These are phyloP conservation scores for Rutilus rutilus DNA, from an alignment of 2,113 vertebrate genomes.

Conservation along the genomic window DNA sequence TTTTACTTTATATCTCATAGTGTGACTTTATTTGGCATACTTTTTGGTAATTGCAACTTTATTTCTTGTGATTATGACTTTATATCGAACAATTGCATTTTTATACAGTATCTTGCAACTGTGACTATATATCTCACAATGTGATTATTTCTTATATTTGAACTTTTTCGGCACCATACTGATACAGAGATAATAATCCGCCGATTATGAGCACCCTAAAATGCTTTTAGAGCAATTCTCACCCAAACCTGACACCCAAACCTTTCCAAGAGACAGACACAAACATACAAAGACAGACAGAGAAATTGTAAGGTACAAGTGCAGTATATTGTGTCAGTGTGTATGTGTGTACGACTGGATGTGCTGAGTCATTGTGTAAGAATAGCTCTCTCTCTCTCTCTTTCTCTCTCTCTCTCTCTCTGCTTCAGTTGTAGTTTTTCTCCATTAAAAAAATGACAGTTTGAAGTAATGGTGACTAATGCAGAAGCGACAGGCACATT, in stretches of 20 bases:
- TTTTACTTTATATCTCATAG: not conserved
- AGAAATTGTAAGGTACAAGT: constrained; percentile 8
- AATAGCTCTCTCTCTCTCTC: constrained; percentile 50
- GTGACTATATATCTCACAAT: not conserved
- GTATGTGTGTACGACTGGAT: constrained; percentile 2
- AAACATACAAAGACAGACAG: constrained; percentile 12
- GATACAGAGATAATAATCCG: constrained; percentile 6
- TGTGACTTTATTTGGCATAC: not conserved
- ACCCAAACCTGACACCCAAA: not conserved
- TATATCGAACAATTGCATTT: not conserved
- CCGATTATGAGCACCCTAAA: not conserved
- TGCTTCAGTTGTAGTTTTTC: constrained; percentile 61
- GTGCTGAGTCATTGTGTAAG: constrained; percentile 39
- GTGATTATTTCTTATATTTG: not conserved
- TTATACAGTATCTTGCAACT: not conserved
- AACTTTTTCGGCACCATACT: not conserved
- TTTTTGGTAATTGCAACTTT: not conserved
- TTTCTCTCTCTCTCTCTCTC: constrained; percentile 54
- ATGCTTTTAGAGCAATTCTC: constrained; percentile 21
- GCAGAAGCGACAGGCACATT: not conserved
- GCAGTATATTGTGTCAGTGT: not conserved
- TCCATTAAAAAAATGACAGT: constrained; percentile 28
- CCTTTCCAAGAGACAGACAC: not conserved
- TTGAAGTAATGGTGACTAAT: constrained; percentile 6
- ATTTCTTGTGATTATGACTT: not conserved